Conservation (phyloP, 2,113 vertebrate species). For the Echinops telfairi region DNA sequence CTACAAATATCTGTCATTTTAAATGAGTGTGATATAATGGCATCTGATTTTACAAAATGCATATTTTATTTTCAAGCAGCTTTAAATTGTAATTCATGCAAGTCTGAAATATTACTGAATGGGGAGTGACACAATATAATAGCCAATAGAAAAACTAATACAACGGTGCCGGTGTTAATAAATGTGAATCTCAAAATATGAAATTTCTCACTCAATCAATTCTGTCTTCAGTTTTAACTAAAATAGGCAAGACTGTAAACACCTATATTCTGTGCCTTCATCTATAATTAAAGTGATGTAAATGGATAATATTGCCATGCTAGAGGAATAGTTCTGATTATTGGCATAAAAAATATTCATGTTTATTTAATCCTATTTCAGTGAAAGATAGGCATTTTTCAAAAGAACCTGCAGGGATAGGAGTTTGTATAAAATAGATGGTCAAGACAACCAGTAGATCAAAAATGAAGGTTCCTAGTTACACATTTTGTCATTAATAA, state of each 20-base stretch:
- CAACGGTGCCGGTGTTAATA: neutral
- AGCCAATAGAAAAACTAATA: neutral
- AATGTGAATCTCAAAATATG: slow-evolving; percentile 48
- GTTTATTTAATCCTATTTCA: slow-evolving; percentile 16
- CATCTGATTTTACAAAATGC: slow-evolving; percentile 29
- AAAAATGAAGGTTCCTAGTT: neutral
- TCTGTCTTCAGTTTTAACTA: neutral
- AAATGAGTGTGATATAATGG: neutral
- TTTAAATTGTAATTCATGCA: neutral
- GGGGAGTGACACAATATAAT: neutral
- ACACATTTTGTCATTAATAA: slow-evolving; percentile 25
- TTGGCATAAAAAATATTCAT: neutral
- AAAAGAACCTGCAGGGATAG: neutral
- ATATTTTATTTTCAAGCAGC: slow-evolving; percentile 13
- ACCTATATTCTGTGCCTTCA: neutral
- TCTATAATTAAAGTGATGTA: slow-evolving; percentile 53
- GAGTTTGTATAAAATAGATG: neutral
- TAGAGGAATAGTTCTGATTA: slow-evolving; percentile 28
- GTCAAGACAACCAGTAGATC: neutral
- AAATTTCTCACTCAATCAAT: slow-evolving; percentile 13
- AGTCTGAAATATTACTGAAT: slow-evolving; percentile 6
- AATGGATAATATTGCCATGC: neutral
- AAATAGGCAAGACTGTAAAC: neutral
- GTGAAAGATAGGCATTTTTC: neutral
- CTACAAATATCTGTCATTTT: neutral